phyloP scores from a whole-genome alignment of 2,888 invertebrate genomes.

The Hemithea aestivaria region DNA sequence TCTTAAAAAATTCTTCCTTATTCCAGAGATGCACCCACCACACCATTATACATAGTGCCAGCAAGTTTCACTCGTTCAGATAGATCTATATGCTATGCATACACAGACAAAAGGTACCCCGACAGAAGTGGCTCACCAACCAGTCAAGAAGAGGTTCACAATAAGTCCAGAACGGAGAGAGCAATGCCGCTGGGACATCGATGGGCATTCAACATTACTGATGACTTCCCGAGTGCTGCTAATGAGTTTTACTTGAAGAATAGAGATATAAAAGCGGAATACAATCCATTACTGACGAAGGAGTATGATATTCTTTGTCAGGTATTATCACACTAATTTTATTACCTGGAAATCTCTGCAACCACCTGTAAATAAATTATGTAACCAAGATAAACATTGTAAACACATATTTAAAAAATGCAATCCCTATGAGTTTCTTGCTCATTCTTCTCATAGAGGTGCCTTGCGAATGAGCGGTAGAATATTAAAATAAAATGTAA shows the following conservation, averaged over 20 bases:
- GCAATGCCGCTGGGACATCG: conserved; percentile 74
- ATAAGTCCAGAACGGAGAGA: conserved; percentile 47
- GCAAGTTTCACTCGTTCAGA: conserved; percentile 88
- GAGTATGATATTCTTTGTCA: conserved; percentile 71
- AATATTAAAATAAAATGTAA: too few species aligned
- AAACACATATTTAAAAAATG: too few species aligned
- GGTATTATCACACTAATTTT: too few species aligned
- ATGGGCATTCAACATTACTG: conserved; percentile 80
- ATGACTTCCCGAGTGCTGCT: conserved; percentile 81
- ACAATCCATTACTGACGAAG: conserved; percentile 52
- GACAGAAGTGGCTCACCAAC: conserved; percentile 28
- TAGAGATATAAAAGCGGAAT: conserved; percentile 57
- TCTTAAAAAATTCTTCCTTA: conserved; percentile 4
- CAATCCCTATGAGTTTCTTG: too few species aligned
- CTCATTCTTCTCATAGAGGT: too few species aligned
- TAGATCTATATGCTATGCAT: conserved; percentile 64
- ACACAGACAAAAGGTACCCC: conserved; percentile 55
- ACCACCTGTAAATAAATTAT: conserved; percentile 5
- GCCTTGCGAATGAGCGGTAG: too few species aligned
- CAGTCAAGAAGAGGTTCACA: conserved; percentile 51
- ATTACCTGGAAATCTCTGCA: too few species aligned
- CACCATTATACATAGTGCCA: conserved; percentile 86
- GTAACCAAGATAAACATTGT: too few species aligned
- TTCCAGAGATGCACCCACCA: conserved; percentile 44
- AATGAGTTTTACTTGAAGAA: conserved; percentile 77